phyloP scores from a whole-genome alignment of 2,797 vertebrate genomes.

The Psittacula derbiana region DNA sequence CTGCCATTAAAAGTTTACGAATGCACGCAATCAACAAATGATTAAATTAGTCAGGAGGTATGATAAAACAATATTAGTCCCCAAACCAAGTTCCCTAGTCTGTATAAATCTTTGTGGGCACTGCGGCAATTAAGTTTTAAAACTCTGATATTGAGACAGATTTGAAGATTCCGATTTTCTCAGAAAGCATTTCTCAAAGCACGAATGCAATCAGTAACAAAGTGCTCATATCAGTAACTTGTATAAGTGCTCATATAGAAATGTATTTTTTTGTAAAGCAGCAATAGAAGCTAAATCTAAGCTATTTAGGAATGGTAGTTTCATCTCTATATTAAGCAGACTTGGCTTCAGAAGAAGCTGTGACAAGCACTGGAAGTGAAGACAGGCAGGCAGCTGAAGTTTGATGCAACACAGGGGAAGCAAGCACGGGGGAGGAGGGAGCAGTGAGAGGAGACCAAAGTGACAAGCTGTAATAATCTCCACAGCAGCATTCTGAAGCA shows the following conservation, averaged over 20 bases:
- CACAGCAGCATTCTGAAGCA: background rate
- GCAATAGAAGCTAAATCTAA: background rate
- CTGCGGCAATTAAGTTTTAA: background rate
- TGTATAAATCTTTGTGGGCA: background rate
- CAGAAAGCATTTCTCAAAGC: background rate
- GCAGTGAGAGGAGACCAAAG: background rate
- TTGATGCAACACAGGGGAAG: background rate
- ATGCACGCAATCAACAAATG: background rate
- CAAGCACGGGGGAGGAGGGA: rapidly evolving
- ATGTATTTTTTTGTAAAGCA: background rate
- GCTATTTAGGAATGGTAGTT: background rate
- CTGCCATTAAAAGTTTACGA: background rate
- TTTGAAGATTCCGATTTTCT: background rate
- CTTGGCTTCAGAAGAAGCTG: background rate
- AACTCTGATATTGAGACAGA: background rate
- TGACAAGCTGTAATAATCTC: background rate
- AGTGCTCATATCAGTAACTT: background rate
- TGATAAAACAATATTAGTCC: background rate
- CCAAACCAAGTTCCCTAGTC: background rate
- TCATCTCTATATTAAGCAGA: background rate
- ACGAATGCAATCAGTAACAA: background rate
- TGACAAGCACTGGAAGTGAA: background rate
- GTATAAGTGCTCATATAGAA: background rate
- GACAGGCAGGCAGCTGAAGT: background rate
- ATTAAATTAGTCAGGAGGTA: background rate